Base-by-base conservation (phyloP, 2,797 vertebrate genomes). In the Hypotaenidia okinawae region DNA sequence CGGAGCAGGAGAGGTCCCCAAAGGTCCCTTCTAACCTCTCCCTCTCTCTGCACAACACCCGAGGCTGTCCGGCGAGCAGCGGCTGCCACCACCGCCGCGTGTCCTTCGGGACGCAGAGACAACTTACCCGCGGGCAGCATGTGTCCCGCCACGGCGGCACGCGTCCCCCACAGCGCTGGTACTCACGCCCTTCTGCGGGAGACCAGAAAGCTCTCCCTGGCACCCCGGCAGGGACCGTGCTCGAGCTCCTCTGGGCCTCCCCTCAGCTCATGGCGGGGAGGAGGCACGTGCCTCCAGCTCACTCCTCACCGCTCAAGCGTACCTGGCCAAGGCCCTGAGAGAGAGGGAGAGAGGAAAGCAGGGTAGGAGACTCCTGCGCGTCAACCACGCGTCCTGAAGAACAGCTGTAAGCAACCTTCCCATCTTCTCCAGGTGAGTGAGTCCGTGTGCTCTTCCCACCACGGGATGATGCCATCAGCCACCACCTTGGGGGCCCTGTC, bases 291-390 rank as follows among this genome's bases (percentile, higher is more conserved):
- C 95, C 96, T 95, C 95, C 94, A 95, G 93, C 94, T 94, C 39
- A 4, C 91, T 96, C 89, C 94, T 95, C 95, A 82, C 90, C 2
- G 37, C 92, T 66, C 89, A 94, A 90, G 79, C 45, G 30, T 89
- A 95, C 94, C 94, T 88, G 91, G 90, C 88, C 90, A 95, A 94
- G 66, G 84, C 96, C 96, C 96, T 95, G 95, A 94, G 95, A 95
- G 87, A 96, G 83, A 96, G 94, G 96, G 93, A 96, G 90, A 95
- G 92, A 96, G 94, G 94, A 97, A 81, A 95, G 95, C 95, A 93
- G 90, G 80, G 93, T 93, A 94, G 95, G 83, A 95, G 91, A 95
- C 90, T 95, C 93, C 94, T 3, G 11, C 80, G 66, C 13, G 17
- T 55, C 93, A 32, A 91, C 85, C 59, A 57, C 0, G 6, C 1